Conservation (phyloP, 1,140 invertebrate genomes). For the Harlomillsia oculata region DNA sequence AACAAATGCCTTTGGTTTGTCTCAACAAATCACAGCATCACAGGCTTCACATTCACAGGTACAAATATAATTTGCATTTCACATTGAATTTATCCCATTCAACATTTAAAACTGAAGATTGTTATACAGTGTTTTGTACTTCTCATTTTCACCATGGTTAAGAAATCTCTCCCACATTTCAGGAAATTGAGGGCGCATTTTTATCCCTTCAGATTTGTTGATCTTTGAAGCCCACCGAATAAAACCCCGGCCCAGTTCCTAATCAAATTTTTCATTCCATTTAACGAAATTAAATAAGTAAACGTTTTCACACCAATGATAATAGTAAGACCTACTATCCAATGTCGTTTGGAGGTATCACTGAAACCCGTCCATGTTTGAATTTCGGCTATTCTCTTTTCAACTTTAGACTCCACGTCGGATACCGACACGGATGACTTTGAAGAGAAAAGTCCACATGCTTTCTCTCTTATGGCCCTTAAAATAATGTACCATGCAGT, state of each 20-base stretch:
- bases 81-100: no score
- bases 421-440: neutral
- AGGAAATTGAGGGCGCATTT: conserved; percentile 16
- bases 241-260: conserved; percentile 21
- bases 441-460: conserved; percentile 7
- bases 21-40: no score
- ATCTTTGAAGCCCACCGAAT: conserved; percentile 3
- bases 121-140: neutral
- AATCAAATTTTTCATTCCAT: neutral
- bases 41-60: no score
- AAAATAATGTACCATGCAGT: conserved; percentile 46
- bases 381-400: conserved; percentile 39
- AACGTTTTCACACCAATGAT: neutral
- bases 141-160: conserved; percentile 13
- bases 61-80: no score
- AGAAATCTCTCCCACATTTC: conserved; percentile 18
- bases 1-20: no score
- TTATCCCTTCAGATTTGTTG: neutral
- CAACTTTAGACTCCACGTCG: conserved; percentile 27
- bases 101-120: conserved; percentile 12
- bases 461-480: conserved; percentile 44
- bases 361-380: conserved; percentile 39
- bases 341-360: conserved; percentile 6
- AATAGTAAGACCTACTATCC: conserved; percentile 18
- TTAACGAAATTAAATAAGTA: neutral